Base-by-base conservation (phyloP, 1,140 invertebrate genomes). In the Dreissena rostriformis region DNA sequence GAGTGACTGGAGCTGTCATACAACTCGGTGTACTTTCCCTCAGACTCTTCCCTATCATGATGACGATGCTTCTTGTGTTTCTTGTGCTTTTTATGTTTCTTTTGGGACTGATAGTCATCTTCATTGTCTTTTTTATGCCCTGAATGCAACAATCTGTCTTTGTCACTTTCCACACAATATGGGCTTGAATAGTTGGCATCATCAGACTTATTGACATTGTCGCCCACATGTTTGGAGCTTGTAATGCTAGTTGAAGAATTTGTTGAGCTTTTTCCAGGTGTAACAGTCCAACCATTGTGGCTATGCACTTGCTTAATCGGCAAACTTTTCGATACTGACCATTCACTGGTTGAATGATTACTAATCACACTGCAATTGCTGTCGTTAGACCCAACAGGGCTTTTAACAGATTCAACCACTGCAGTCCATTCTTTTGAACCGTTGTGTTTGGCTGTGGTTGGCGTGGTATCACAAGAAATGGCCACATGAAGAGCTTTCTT, bases 321-420 rank as follows among this genome's bases (percentile, higher is more conserved):
- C 49, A 82, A 84, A 55, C 86, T 85, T 19, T 90, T 87, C 24
- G 82, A 88, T 1, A 93, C 91, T 53, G 89, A 89, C 94, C 93
- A 94, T 55, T 91, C 93, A 68, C 92, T 90, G 7, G 93, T 93
- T 8, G 93, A 94, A 79, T 92, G 92, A 7, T 90, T 87, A 88
- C 92, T 93, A 55, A 87, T 88, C 26, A 61, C 76, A 76, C 61
- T 74, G 75, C 79, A 85, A 26, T 74, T 85, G 82, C 91, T 93
- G 22, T 90, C 90, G 66, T 78, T 89, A 14, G 92, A 93, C 15
- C 87, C 90, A 15, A 92, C 52, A 14, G 92, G 90, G 63, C 92
- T 92, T 7, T 85, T 87, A 17, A 85, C 86, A 28, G 84, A 87
- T 29, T 92, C 90, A 28, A 92, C 68, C 11, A 88, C 85, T 17